Evolutionary conservation across 1,140 invertebrate species (phyloP), one percentile per base, ranked within the genome.

Genomic region (Drosophila triauraria): DNA sequence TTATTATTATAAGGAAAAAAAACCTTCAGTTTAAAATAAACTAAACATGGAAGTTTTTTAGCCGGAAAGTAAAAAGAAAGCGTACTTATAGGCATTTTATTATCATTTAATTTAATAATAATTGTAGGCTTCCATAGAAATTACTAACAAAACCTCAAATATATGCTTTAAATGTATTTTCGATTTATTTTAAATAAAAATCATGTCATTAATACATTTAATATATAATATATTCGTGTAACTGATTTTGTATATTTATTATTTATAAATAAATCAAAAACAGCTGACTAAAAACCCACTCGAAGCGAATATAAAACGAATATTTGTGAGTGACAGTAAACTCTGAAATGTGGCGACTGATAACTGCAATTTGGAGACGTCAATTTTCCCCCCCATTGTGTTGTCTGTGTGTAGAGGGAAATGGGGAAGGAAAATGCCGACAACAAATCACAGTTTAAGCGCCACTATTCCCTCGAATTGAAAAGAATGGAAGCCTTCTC

Each of bases 391-490:
- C 2, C 17, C 44, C 32, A 15, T 35, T 54, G 32, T 54, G 51
- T 20, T 9, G 9, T 40, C 4, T 40, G 38, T 46, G 44, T 20
- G 17, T 8, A 9, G 6, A 32, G 20, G 35, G 35, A 56, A 56
- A 40, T 56, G 54, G 54, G 23, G 38, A 57, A 42, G 23, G 40
- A 57, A 43, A 56, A 56, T 56, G 53, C 17, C 15, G 17, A 20
- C 56, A 27, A 67, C 56, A 67, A 67, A 67, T 63, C 58, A 67
- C 30, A 67, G 58, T 32, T 48, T 62, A 61, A 62, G 43, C 57
- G 9, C 2, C 54, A 61, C 56, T 62, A 47, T 27, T 67, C 32
- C 20, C 15, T 27, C 9, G 59, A 67, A 67, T 67, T 63, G 58
- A 67, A 61, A 67, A 62, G 32, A 67, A 67, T 48, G 32, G 6